Percentiles rank a stretch among this genome's conserved stretches.
These are phyloP conservation scores for Ceyx erithaca DNA, from an alignment of 2,797 vertebrate genomes.

Conservation along the genomic window DNA sequence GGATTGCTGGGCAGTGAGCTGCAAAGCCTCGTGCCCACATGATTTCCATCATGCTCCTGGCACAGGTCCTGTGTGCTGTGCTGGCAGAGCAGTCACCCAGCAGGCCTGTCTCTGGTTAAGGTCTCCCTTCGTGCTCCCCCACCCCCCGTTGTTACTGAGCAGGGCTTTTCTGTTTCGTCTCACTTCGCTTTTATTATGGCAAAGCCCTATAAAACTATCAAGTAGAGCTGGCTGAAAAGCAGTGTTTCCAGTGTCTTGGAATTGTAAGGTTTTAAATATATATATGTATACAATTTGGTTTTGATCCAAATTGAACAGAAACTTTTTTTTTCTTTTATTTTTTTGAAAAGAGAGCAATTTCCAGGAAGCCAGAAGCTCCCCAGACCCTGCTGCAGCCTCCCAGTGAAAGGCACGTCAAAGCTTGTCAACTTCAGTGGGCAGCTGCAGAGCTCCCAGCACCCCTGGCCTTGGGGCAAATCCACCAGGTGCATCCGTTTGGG, in stretches of 20 bases:
- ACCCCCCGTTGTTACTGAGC: constrained; percentile 52
- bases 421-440: constrained; percentile 1
- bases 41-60: background rate
- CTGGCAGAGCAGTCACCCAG: constrained; percentile 20
- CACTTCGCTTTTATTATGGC: constrained; percentile 56
- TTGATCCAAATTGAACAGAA: constrained; percentile 54
- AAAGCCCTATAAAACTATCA: constrained; percentile 70
- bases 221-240: constrained; percentile 59
- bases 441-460: constrained; percentile 47
- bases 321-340: background rate
- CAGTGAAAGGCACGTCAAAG: constrained; percentile 8
- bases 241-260: constrained; percentile 56
- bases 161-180: constrained; percentile 65
- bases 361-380: constrained; percentile 64
- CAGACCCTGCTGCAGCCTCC: constrained; percentile 30
- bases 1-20: background rate
- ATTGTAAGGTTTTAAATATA: background rate
- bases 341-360: constrained; percentile 41
- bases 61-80: background rate
- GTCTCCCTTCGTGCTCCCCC: constrained; percentile 37
- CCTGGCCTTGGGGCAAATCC: constrained; percentile 48
- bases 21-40: background rate
- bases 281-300: background rate
- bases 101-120: constrained; percentile 40
- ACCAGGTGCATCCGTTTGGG: constrained; percentile 45